Conservation (phyloP, 2,797 vertebrate genomes). For the Rhinoraja longicauda region DNA sequence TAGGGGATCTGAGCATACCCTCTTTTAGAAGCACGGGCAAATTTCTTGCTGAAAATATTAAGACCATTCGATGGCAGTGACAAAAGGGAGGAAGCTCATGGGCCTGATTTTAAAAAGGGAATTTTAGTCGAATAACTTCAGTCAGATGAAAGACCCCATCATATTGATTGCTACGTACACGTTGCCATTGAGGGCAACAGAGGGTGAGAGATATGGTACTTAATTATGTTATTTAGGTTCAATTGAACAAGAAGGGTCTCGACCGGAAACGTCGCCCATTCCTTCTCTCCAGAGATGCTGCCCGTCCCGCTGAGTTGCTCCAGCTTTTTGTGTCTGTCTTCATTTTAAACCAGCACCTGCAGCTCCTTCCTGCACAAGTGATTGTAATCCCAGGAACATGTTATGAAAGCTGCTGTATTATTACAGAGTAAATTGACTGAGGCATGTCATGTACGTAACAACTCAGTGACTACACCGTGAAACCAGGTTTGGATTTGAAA, state of each 20-base stretch:
- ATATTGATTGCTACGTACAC: neutral
- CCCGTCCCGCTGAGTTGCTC: too few species aligned
- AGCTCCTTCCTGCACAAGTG: neutral
- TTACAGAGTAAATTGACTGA: neutral
- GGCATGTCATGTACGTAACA: neutral
- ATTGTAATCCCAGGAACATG: neutral
- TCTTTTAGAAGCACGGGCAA: neutral
- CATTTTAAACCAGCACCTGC: too few species aligned
- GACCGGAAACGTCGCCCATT: too few species aligned
- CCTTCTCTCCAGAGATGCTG: too few species aligned
- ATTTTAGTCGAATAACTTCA: neutral
- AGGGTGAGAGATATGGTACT: neutral
- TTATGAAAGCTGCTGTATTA: neutral
- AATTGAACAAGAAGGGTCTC: neutral
- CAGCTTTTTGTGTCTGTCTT: too few species aligned
- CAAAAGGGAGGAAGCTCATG: constrained; percentile 31
- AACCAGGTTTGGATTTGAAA: neutral
- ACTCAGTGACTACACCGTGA: neutral
- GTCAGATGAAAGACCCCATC: neutral
- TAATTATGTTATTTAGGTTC: neutral
- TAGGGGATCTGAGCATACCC: constrained; percentile 13
- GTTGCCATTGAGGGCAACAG: neutral
- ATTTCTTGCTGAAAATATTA: constrained; percentile 35
- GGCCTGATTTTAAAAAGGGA: neutral
- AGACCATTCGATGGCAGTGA: constrained; percentile 17